Evolutionary conservation across 2,113 vertebrate genomes (phyloP).

Genomic region (Anolis carolinensis): DNA sequence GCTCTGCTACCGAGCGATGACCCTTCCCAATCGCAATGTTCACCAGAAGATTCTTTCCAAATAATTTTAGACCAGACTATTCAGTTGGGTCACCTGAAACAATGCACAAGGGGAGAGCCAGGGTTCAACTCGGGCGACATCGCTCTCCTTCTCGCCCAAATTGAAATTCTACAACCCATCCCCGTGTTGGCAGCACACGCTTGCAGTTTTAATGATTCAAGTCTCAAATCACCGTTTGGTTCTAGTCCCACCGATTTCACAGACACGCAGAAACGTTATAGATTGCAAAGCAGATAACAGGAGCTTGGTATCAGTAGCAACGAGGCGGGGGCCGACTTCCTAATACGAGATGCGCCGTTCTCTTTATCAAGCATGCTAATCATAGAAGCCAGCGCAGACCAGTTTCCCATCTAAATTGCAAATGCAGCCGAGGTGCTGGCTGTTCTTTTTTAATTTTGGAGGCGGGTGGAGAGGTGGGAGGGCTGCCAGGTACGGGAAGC

Average conservation of each 20-base stretch:
- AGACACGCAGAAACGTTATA: neutral
- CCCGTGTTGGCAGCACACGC: no score
- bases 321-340: neutral
- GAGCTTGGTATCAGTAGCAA: neutral
- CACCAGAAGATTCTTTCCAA: no score
- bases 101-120: no score
- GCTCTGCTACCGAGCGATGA: no score
- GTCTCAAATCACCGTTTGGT: neutral
- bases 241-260: neutral
- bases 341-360: conserved; percentile 12
- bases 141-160: no score
- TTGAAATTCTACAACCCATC: no score
- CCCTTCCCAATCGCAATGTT: no score
- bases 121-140: no score
- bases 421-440: conserved; percentile 9
- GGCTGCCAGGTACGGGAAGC: neutral
- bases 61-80: no score
- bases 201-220: neutral
- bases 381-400: neutral
- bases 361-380: conserved; percentile 23
- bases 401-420: conserved; percentile 29
- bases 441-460: neutral
- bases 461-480: neutral
- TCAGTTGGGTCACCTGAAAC: no score
- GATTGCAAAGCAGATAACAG: neutral